Evolutionary conservation across 2,797 vertebrate genomes (phyloP).

Genomic region (Paratrypauchen microcephalus): DNA sequence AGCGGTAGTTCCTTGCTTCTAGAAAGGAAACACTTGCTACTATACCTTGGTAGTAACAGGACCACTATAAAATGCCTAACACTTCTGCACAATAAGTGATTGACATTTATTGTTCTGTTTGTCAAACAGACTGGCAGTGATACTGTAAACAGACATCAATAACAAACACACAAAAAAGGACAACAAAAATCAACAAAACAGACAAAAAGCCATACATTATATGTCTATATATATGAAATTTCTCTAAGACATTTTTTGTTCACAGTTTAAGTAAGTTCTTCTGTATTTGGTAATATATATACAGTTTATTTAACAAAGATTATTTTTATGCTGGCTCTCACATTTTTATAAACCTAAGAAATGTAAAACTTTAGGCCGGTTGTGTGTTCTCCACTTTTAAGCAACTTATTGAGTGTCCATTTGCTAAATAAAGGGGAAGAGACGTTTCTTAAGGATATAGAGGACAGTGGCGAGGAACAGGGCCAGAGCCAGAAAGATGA

Average conservation of each 20-base stretch:
- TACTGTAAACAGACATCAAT: neutral
- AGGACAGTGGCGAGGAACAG: constrained; percentile 93
- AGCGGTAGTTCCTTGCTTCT: neutral
- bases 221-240: neutral
- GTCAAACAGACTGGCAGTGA: constrained; percentile 5
- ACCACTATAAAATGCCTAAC: neutral
- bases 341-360: neutral
- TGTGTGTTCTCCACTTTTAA: neutral
- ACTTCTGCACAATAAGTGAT: neutral
- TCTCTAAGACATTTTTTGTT: constrained; percentile 7
- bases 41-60: neutral
- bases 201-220: neutral
- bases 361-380: neutral
- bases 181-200: neutral
- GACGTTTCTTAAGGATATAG: constrained; percentile 94
- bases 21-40: neutral
- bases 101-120: neutral
- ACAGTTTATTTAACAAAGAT: neutral
- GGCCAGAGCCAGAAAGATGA: constrained; percentile 91
- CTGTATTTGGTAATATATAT: neutral
- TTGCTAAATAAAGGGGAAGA: constrained; percentile 80
- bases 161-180: neutral
- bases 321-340: neutral
- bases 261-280: neutral
- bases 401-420: neutral